Percentiles rank a stretch among this genome's conserved stretches.
Evolutionary conservation across 1,140 invertebrate genomes (phyloP).

Genomic region (Brachionus calyciflorus): DNA sequence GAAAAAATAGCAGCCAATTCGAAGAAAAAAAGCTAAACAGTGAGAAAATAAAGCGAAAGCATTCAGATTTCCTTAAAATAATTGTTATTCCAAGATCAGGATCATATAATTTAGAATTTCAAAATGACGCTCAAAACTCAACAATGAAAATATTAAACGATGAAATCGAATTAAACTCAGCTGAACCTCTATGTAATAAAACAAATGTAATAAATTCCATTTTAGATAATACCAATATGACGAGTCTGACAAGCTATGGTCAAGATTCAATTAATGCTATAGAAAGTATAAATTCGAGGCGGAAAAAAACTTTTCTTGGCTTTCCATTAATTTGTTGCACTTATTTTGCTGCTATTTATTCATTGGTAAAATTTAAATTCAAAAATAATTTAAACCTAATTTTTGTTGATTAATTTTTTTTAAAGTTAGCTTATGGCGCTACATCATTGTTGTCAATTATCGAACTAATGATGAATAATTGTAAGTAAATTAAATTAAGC

Average conservation of each 20-base stretch:
- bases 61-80: neutral
- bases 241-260: neutral
- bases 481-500: constrained; percentile 6
- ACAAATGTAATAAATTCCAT: neutral
- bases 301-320: constrained; percentile 23
- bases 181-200: neutral
- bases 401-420: neutral
- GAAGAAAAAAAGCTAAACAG: neutral
- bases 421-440: constrained; percentile 37
- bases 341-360: constrained; percentile 18
- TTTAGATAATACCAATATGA: neutral
- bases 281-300: neutral
- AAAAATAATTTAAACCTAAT: neutral
- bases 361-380: neutral
- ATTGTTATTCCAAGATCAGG: constrained; percentile 19
- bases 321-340: constrained; percentile 18
- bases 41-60: neutral
- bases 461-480: constrained; percentile 39
- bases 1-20: neutral
- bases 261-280: neutral
- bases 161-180: constrained; percentile 13
- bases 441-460: constrained; percentile 36
- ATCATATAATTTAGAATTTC: constrained; percentile 10
- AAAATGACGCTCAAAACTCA: neutral
- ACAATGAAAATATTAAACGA: constrained; percentile 19